Evolutionary conservation across 2,797 vertebrate species (phyloP).

Genomic region (Tangara arthus): DNA sequence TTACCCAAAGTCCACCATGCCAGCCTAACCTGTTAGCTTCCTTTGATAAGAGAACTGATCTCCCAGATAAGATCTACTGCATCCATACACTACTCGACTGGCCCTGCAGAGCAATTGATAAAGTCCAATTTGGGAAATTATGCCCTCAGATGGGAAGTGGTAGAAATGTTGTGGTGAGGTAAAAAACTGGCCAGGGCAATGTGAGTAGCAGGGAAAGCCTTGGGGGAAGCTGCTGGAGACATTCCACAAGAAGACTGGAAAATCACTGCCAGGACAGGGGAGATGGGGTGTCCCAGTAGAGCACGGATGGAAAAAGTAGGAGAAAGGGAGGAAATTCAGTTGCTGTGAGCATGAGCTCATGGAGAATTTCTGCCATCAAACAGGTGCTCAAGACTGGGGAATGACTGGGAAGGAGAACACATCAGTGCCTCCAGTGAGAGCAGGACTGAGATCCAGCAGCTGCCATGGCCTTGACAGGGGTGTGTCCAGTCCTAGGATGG

Average conservation of each 20-base stretch:
- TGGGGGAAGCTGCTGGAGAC: background rate
- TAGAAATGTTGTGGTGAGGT: background rate
- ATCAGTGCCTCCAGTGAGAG: background rate
- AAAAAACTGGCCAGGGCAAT: background rate
- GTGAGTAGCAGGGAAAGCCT: background rate
- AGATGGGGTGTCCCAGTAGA: background rate
- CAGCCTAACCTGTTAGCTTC: slow-evolving; percentile 29
- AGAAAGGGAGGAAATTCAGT: background rate
- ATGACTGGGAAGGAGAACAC: background rate
- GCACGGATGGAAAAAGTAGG: background rate
- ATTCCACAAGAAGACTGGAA: background rate
- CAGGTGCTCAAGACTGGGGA: background rate
- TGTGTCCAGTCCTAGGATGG: background rate
- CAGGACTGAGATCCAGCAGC: background rate
- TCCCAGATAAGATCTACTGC: background rate
- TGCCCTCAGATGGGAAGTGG: background rate
- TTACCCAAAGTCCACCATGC: background rate
- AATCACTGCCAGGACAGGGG: background rate
- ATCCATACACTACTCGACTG: background rate
- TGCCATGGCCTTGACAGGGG: background rate
- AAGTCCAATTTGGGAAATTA: background rate
- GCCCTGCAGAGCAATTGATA: background rate
- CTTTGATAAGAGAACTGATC: background rate
- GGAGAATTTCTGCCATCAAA: background rate
- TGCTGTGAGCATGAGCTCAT: background rate